Conservation (phyloP, 64 coral and sea anemone species). For the Cladopsammia gracilis region DNA sequence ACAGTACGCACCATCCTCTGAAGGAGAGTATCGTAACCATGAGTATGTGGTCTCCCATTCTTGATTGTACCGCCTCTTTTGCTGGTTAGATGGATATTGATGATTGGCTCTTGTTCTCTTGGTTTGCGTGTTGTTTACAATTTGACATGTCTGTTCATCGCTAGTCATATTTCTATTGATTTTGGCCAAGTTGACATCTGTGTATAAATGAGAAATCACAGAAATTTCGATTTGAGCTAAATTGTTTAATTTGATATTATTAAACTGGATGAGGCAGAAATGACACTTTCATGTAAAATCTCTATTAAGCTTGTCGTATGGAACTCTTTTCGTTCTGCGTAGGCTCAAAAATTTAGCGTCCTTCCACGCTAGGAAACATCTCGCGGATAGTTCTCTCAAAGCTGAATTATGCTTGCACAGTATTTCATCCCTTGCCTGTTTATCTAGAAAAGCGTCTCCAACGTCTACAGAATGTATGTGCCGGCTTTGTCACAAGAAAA, state of each 20-base stretch:
- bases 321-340: constrained; percentile 45
- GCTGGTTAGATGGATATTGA: constrained; percentile 43
- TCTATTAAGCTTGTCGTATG: constrained; percentile 25
- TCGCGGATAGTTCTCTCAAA: constrained; percentile 56
- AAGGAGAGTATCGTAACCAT: constrained; percentile 62
- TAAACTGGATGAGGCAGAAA: no score
- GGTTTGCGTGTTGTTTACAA: no score
- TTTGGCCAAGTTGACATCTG: no score
- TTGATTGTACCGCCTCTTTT: constrained; percentile 84
- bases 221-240: no score
- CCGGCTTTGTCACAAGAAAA: no score
- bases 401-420: neutral
- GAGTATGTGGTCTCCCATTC: constrained; percentile 73
- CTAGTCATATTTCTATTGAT: no score
- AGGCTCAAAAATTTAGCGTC: constrained; percentile 57
- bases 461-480: no score
- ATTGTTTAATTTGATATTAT: no score
- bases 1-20: constrained; percentile 71
- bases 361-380: constrained; percentile 52
- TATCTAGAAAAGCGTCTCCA: neutral
- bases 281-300: no score
- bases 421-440: constrained; percentile 21
- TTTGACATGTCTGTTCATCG: no score
- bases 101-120: no score
- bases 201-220: no score